Evolutionary conservation across 2,113 vertebrate genomes (phyloP).

Genomic region (Prionailurus bengalensis): DNA sequence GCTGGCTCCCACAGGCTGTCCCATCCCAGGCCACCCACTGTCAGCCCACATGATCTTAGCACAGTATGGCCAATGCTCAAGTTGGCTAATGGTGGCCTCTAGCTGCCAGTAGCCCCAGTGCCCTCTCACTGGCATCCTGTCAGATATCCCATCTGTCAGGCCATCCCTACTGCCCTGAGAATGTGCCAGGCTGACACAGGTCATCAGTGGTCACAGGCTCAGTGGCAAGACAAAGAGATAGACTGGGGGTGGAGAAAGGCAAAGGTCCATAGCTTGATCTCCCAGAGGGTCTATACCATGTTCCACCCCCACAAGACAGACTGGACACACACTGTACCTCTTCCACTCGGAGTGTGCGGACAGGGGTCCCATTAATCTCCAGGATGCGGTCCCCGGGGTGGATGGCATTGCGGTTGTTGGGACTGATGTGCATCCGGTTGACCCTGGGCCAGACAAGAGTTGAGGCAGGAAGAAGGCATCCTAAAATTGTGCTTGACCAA

Average conservation of each 20-base stretch:
- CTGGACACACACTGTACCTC: constrained; percentile 88
- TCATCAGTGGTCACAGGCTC: not conserved
- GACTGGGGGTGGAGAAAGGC: not conserved
- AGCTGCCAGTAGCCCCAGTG: not conserved
- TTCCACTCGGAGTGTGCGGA: constrained; percentile 92
- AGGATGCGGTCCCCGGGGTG: constrained; percentile 97
- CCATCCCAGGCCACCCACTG: not conserved
- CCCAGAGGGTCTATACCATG: not conserved
- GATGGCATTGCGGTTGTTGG: constrained; percentile 95
- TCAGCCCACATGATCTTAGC: constrained; percentile 25
- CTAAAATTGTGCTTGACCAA: not conserved
- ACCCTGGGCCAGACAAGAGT: constrained; percentile 88
- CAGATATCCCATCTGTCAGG: not conserved
- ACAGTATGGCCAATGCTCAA: not conserved
- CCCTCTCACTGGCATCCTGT: constrained; percentile 11
- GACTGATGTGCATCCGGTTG: constrained; percentile 95
- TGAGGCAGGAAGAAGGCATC: not conserved
- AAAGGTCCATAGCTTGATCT: not conserved
- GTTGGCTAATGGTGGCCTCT: constrained; percentile 31
- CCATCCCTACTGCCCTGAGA: not conserved
- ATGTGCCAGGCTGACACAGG: not conserved
- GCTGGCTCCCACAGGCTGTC: not conserved
- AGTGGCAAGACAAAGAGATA: not conserved
- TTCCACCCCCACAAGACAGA: not conserved
- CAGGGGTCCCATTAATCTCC: constrained; percentile 96